Base-by-base conservation (phyloP, 2,113 vertebrate species). In the Mastomys coucha region DNA sequence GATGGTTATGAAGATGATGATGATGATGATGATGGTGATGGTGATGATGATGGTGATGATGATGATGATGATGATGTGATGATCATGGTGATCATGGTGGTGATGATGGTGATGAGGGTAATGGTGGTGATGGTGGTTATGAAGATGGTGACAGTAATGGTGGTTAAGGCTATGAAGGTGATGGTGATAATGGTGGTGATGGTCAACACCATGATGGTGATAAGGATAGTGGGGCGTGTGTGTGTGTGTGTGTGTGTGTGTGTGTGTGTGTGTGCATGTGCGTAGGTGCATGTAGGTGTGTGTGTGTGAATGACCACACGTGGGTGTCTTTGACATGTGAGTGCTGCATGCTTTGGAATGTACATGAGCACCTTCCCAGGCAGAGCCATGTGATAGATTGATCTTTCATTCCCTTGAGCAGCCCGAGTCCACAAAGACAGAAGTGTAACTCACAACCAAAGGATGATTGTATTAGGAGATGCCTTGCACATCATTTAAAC, bases 291-390 rank as follows among this genome's bases (percentile, higher is more conserved):
- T 58, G 56, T 58, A 51, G 51, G n/a, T 3, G 9, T 22, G 2
- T 4, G 19, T 9, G 76, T 78, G 45, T 78, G 45, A 51, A 26
- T 17, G 24, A 22, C 12, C 42, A 42, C 2, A 13, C 45, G 33
- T 36, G 51, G 9, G 22, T 63, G 14, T 16, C 58, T 12, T 2
- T 17, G 20, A 1, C 7, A 1, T 31, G 4, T 33, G 3, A 28
- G 9, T 9, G 7, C 12, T 13, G 0, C 12, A 2, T 0, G 9
- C 33, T 19, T 42, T 53, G 60, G 36, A 2, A 11, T 60, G 63
- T 2, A 3, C 22, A 19, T 0, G 3, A 72, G 49, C 53, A 12
- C 22, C 20, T 60, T 69, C 76, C 53, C 69, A 24, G 1, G 24
- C 1, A 20, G 22, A 26, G 12, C 7, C n/a, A 26, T 10, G 0